A percentile compares a stretch with the other conserved stretches of the same genome.
These are phyloP conservation scores for Amphimallon solstitiale DNA, from an alignment of 2,888 invertebrate species.

Conservation along the genomic window DNA sequence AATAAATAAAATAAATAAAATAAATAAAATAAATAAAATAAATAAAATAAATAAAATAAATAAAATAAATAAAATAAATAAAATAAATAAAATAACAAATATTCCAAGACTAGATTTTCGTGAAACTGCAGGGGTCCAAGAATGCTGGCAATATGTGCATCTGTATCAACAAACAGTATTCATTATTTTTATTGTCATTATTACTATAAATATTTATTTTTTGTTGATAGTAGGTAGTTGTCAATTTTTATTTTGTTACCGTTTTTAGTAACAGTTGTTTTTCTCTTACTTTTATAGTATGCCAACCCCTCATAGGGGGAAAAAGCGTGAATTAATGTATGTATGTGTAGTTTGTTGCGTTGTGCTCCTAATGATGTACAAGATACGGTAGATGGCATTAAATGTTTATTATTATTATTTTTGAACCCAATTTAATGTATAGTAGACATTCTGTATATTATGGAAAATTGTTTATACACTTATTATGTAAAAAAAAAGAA, in stretches of 20 bases:
- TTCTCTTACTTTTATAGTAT: constrained; percentile 59
- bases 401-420: background rate
- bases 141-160: too few species aligned
- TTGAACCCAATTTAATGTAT: background rate
- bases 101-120: too few species aligned
- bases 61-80: too few species aligned
- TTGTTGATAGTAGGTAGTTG: constrained; percentile 12
- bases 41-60: too few species aligned
- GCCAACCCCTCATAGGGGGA: constrained; percentile 63
- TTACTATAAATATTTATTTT: background rate
- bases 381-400: constrained; percentile 58
- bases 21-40: too few species aligned
- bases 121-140: too few species aligned
- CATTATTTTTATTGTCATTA: background rate
- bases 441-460: background rate
- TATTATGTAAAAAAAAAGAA: too few species aligned
- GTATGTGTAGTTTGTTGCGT: constrained; percentile 65
- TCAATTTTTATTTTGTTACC: constrained; percentile 29
- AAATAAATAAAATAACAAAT: too few species aligned
- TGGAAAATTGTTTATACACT: too few species aligned
- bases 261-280: constrained; percentile 46
- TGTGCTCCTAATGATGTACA: constrained; percentile 62
- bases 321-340: constrained; percentile 65
- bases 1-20: too few species aligned
- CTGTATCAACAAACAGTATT: too few species aligned